These are phyloP conservation scores for Rhea pennata DNA, from an alignment of 2,113 vertebrate species.

Conservation along the genomic window DNA sequence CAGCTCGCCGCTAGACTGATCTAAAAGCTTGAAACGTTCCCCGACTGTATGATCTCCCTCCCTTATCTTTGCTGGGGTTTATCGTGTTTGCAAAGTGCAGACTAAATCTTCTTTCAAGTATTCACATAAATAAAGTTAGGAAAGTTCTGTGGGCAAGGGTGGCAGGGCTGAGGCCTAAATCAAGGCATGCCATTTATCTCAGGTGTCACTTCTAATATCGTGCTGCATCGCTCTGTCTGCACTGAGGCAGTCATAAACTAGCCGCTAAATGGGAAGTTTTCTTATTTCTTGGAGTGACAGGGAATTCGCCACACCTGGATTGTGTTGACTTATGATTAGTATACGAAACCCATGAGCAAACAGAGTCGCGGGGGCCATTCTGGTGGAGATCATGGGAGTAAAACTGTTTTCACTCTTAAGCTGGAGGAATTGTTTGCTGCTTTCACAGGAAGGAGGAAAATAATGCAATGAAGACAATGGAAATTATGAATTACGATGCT, in stretches of 20 bases:
- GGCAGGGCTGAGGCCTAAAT: not conserved
- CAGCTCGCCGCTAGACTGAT: not conserved
- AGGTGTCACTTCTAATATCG: not conserved
- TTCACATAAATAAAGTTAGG: not conserved
- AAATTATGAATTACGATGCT: not conserved
- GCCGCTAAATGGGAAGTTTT: not conserved
- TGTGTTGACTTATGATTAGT: not conserved
- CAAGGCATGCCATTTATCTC: not conserved
- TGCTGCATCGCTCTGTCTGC: not conserved
- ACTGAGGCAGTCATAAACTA: not conserved
- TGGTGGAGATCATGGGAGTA: not conserved
- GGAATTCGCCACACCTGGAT: not conserved
- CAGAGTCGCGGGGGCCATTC: not conserved
- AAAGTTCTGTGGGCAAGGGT: not conserved
- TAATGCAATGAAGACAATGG: not conserved
- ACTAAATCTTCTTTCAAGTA: not conserved
- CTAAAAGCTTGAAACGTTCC: not conserved
- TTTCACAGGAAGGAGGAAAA: not conserved
- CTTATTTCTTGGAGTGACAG: not conserved
- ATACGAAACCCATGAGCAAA: not conserved
- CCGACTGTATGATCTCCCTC: rapidly evolving
- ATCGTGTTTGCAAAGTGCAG: not conserved
- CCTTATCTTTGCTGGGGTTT: not conserved
- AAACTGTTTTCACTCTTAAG: not conserved
- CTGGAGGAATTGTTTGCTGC: not conserved